phyloP scores from a whole-genome alignment of 2,113 vertebrate species.

The Tringa solitaria region DNA sequence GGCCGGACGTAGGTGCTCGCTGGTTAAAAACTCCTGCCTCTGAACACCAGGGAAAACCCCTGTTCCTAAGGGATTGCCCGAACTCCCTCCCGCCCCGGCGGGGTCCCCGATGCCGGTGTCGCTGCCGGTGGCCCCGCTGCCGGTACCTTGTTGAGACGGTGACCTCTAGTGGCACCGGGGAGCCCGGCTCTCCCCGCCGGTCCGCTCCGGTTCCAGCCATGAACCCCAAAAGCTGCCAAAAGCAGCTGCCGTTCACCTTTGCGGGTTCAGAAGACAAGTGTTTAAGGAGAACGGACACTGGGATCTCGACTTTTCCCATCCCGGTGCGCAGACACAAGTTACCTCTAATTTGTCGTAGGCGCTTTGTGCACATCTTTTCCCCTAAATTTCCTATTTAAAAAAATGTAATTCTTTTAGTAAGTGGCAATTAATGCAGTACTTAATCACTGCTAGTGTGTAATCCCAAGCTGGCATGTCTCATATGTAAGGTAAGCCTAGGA shows the following conservation, averaged over 20 bases:
- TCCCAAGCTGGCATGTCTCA: accelerated
- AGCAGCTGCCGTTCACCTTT: accelerated
- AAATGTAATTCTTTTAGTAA: neutral
- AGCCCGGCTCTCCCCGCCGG: neutral
- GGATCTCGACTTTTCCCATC: accelerated
- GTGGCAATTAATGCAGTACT: neutral
- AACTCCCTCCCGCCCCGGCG: accelerated
- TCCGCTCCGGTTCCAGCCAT: accelerated
- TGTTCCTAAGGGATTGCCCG: accelerated
- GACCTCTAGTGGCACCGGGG: slow-evolving; percentile 43
- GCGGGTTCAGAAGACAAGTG: accelerated
- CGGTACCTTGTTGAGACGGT: neutral
- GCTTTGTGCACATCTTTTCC: accelerated
- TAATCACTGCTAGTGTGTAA: neutral
- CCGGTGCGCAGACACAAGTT: accelerated
- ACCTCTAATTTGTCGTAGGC: neutral
- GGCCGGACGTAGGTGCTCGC: accelerated
- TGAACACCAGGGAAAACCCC: accelerated
- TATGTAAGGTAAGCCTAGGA: neutral
- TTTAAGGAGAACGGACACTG: accelerated
- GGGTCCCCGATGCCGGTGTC: neutral
- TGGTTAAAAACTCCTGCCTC: accelerated
- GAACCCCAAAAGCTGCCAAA: accelerated
- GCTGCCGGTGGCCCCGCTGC: neutral
- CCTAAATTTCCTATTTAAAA: neutral